phyloP scores from a whole-genome alignment of 53 echinoderm and acorn worm species.

The Glandiceps talaboti region DNA sequence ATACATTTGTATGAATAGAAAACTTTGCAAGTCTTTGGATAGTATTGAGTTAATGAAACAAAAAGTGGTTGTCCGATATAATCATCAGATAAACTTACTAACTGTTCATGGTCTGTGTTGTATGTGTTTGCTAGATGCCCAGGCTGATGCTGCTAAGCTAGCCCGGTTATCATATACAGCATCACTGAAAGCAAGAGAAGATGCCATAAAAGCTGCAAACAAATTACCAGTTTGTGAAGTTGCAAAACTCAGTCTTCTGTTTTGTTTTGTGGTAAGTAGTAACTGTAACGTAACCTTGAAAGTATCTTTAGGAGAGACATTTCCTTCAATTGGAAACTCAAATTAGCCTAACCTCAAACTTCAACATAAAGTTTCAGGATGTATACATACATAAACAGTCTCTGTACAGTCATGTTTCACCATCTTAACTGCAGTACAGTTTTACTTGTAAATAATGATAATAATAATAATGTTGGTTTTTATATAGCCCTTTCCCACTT shows the following conservation, averaged over 20 bases:
- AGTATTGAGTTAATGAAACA: too few species aligned
- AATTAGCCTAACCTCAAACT: not conserved
- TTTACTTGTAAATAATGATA: too few species aligned
- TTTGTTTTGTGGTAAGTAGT: constrained; percentile 91
- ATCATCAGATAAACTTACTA: too few species aligned
- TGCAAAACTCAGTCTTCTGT: constrained; percentile 89
- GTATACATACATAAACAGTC: not conserved
- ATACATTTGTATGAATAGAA: too few species aligned
- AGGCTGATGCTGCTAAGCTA: constrained; percentile 83
- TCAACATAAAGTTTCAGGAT: not conserved
- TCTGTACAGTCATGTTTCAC: too few species aligned
- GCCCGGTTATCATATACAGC: constrained; percentile 77
- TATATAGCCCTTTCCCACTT: too few species aligned
- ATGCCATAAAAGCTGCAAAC: constrained; percentile 32
- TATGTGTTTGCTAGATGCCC: constrained; percentile 55
- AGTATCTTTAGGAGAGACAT: not conserved
- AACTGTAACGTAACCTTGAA: too few species aligned
- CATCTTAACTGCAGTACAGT: too few species aligned
- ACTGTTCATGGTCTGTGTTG: too few species aligned
- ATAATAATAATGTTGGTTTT: too few species aligned
- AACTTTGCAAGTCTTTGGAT: too few species aligned
- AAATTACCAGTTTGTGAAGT: constrained; percentile 80
- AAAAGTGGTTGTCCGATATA: too few species aligned
- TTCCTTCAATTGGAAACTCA: not conserved
- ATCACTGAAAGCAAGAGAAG: constrained; percentile 47